phyloP scores from a whole-genome alignment of 2,888 invertebrate genomes.

The Coleophora flavipennella region DNA sequence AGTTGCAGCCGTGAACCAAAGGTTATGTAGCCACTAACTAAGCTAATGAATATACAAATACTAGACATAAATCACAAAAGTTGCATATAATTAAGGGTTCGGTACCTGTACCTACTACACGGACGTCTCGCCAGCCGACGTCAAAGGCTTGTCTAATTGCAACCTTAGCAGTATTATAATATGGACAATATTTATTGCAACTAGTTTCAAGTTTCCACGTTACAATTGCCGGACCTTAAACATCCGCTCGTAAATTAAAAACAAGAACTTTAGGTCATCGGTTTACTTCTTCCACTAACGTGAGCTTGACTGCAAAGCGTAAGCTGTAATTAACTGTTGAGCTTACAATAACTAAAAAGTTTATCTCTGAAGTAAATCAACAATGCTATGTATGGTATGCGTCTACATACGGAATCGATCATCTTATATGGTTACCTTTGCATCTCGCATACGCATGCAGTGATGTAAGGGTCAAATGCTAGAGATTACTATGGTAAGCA shows the following conservation, averaged over 20 bases:
- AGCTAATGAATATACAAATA: constrained; percentile 4
- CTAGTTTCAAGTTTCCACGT: constrained; percentile 19
- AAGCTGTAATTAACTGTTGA: constrained; percentile 1
- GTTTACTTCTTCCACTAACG: too few relatives aligned
- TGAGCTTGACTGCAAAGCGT: constrained; percentile 12
- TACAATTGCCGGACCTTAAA: constrained; percentile 18
- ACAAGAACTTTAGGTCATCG: too few relatives aligned
- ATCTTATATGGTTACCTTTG: too few relatives aligned
- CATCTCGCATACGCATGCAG: too few relatives aligned
- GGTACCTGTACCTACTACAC: constrained; percentile 16
- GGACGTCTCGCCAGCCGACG: constrained; percentile 25
- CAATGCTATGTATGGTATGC: neutral
- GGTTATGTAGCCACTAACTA: too few relatives aligned
- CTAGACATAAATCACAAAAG: constrained; percentile 13
- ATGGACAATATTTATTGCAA: constrained; percentile 20
- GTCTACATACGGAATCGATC: too few relatives aligned
- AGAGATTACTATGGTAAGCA: too few relatives aligned
- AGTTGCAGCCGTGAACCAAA: too few relatives aligned
- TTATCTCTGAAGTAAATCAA: constrained; percentile 1
- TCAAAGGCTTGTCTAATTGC: constrained; percentile 25
- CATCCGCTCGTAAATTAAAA: neutral
- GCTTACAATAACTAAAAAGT: constrained; percentile 6
- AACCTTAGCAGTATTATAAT: constrained; percentile 21
- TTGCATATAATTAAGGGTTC: constrained; percentile 18
- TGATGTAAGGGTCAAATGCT: constrained; percentile 10